Evolutionary conservation across 1,140 invertebrate species (phyloP), one percentile per base, ranked within the genome.

Genomic region (Sweltsa coloradensis): DNA sequence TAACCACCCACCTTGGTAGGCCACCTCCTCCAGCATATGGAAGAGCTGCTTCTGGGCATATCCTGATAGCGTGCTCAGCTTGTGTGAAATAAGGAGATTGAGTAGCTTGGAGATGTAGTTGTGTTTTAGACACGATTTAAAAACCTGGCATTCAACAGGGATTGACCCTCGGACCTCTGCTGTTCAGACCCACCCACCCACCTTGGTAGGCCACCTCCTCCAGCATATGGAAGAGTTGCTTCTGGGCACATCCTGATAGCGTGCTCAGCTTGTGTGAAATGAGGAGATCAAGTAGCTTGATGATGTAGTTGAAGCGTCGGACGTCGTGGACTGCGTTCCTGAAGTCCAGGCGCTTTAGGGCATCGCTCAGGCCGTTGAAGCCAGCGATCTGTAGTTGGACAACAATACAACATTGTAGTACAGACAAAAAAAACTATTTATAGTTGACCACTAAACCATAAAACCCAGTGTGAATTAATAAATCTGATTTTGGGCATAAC

Each of bases 101-200:
- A 97, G 67, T 26, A 98, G 70, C 55, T 92, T 90, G 58, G 89
- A 93, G 55, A 97, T 92, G 66, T 97, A 99, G 65, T 95, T 94
- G 67, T n/a, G n/a, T n/a, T n/a, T n/a, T n/a, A n/a, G n/a, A n/a
- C n/a, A n/a, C n/a, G n/a, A n/a, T n/a, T n/a, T n/a, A n/a, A n/a
- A n/a, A n/a, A n/a, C n/a, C n/a, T n/a, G n/a, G n/a, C n/a, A n/a
- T n/a, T n/a, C n/a, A n/a, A n/a, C n/a, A n/a, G n/a, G n/a, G n/a
- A n/a, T n/a, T n/a, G n/a, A n/a, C n/a, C n/a, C n/a, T n/a, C n/a
- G n/a, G n/a, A n/a, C n/a, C n/a, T n/a, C n/a, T n/a, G n/a, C n/a
- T n/a, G n/a, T n/a, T n/a, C 14, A 41, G 14, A n/a, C 5, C 7
- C 3, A 45, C 5, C 11, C 37, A 56, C 49, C 64, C 65, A 91